Conservation (phyloP, 2,888 invertebrate genomes). For the Drosophila helvetica region DNA sequence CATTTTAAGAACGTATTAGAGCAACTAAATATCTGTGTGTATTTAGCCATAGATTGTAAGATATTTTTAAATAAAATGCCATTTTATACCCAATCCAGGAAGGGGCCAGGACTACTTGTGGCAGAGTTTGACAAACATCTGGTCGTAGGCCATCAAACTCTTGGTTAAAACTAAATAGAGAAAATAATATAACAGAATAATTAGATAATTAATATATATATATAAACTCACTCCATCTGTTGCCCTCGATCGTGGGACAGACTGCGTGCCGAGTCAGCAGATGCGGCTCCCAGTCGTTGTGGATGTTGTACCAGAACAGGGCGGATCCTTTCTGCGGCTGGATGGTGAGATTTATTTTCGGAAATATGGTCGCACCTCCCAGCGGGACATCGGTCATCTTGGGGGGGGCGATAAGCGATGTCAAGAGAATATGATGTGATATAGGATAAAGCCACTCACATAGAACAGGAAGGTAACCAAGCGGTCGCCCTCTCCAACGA, state of each 20-base stretch:
- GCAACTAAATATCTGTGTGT: slow-evolving; percentile 4
- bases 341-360: slow-evolving; percentile 14
- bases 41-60: neutral
- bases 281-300: slow-evolving; percentile 36
- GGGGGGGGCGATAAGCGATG: neutral
- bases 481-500: slow-evolving; percentile 18
- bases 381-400: slow-evolving; percentile 29
- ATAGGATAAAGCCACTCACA: slow-evolving; percentile 8
- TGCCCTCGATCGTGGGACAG: slow-evolving; percentile 34
- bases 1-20: slow-evolving; percentile 10
- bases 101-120: slow-evolving; percentile 16
- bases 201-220: no score
- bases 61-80: neutral
- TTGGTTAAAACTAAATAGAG: slow-evolving; percentile 25
- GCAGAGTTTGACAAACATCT: slow-evolving; percentile 39
- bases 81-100: neutral
- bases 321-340: slow-evolving; percentile 32
- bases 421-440: neutral
- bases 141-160: slow-evolving; percentile 11
- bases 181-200: neutral
- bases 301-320: slow-evolving; percentile 41
- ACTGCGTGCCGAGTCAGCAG: slow-evolving; percentile 26
- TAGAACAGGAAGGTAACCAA: slow-evolving; percentile 38
- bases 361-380: slow-evolving; percentile 37
- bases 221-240: slow-evolving; percentile 29